A percentile compares a stretch with the other conserved stretches of the same genome.
These are phyloP conservation scores for Lanistes nyassanus DNA, from an alignment of 1,140 invertebrate genomes.

Conservation along the genomic window DNA sequence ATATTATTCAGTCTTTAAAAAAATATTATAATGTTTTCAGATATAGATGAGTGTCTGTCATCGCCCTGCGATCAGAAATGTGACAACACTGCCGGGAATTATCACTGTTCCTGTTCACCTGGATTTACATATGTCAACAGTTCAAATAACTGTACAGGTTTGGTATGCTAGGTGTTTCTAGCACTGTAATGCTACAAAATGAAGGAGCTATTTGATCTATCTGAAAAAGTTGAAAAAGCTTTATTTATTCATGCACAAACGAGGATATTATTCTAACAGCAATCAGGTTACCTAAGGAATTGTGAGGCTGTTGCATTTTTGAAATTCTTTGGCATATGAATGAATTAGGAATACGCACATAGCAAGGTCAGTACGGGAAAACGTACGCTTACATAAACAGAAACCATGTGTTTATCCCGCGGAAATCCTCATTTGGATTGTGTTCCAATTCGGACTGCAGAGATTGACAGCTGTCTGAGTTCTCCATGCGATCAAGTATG, in stretches of 20 bases:
- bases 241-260: not conserved
- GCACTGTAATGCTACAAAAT: not conserved
- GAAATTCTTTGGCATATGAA: not conserved
- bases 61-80: constrained; percentile 4
- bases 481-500: too few species aligned
- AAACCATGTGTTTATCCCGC: constrained; percentile 43
- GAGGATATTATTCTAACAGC: not conserved
- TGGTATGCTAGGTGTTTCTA: not conserved
- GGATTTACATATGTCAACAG: not conserved
- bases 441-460: constrained; percentile 42
- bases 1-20: too few species aligned
- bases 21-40: not conserved
- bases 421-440: not conserved
- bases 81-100: constrained; percentile 10
- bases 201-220: too few species aligned
- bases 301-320: not conserved
- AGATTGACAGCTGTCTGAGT: too few species aligned
- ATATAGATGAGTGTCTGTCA: not conserved
- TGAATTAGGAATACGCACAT: not conserved
- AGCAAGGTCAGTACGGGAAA: not conserved
- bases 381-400: not conserved
- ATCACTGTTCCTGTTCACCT: not conserved
- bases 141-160: not conserved
- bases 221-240: too few species aligned
- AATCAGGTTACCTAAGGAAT: not conserved